Evolutionary conservation across 2,888 invertebrate genomes (phyloP).

Genomic region (Oegoconia quadripuncta): DNA sequence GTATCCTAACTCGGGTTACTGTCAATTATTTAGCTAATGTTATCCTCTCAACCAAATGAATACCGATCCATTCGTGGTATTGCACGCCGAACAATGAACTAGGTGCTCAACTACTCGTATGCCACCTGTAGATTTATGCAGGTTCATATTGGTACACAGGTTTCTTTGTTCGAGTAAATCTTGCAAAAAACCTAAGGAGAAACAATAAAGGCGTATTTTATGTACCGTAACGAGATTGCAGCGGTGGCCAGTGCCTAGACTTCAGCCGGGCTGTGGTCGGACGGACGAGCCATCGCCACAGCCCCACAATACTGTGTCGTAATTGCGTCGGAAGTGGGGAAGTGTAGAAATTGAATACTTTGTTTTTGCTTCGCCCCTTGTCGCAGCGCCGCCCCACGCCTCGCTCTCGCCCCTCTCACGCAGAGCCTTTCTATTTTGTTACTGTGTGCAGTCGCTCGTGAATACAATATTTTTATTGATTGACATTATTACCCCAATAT

Average conservation of each 20-base stretch:
- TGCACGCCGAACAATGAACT: constrained; percentile 17
- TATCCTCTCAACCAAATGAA: constrained; percentile 11
- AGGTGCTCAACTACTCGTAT: too few species aligned
- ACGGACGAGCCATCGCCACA: constrained; percentile 49
- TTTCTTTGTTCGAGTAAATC: constrained; percentile 54
- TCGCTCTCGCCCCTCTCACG: constrained; percentile 33
- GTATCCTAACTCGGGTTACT: too few species aligned
- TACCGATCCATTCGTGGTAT: constrained; percentile 15
- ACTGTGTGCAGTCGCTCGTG: constrained; percentile 40
- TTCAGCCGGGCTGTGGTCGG: constrained; percentile 59
- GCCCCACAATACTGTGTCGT: constrained; percentile 60
- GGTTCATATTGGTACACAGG: constrained; percentile 36
- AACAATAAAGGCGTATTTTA: constrained; percentile 64
- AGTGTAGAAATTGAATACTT: constrained; percentile 71
- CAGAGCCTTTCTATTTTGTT: constrained; percentile 69
- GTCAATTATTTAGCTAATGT: constrained; percentile 20
- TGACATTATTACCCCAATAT: constrained; percentile 6
- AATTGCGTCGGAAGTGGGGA: constrained; percentile 74
- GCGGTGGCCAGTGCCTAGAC: constrained; percentile 58
- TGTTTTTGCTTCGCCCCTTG: constrained; percentile 53
- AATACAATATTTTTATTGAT: constrained; percentile 25
- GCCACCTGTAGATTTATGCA: constrained; percentile 17
- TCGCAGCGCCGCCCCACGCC: constrained; percentile 29
- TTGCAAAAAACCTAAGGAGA: constrained; percentile 56
- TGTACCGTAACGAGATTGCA: constrained; percentile 69